Conservation (phyloP, 2,113 vertebrate species). For the Chelonoidis abingdonii region DNA sequence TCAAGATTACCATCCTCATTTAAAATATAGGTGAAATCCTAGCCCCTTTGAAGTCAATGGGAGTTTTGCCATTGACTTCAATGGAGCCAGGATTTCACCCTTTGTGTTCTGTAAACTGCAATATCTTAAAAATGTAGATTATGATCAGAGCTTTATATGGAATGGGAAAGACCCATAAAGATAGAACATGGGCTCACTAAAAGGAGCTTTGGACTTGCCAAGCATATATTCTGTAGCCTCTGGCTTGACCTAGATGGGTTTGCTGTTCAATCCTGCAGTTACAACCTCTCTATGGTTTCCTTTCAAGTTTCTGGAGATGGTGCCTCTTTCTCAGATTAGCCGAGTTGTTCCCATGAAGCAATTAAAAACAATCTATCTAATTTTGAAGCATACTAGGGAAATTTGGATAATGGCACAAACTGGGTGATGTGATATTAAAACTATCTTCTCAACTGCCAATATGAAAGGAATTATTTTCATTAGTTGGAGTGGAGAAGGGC, state of each 20-base stretch:
- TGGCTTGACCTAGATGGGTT: not conserved
- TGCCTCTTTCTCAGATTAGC: not conserved
- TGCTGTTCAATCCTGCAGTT: not conserved
- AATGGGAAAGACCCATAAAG: not conserved
- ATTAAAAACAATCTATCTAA: not conserved
- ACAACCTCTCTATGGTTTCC: not conserved
- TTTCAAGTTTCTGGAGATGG: not conserved
- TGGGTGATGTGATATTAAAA: not conserved
- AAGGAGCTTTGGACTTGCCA: not conserved
- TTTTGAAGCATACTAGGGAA: conserved; percentile 16
- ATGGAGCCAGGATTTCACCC: not conserved
- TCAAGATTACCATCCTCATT: not conserved
- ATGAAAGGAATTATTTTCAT: not conserved
- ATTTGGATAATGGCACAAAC: not conserved
- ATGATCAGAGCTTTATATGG: not conserved
- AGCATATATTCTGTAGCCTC: not conserved
- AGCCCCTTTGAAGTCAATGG: not conserved
- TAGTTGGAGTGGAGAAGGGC: not conserved
- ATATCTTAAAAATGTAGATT: not conserved
- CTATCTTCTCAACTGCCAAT: not conserved
- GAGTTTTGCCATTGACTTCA: not conserved
- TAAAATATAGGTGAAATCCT: not conserved
- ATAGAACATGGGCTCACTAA: not conserved
- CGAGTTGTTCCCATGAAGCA: not conserved
- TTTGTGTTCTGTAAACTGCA: not conserved